Evolutionary conservation across 2,888 invertebrate genomes (phyloP).

Genomic region (Alentia gelatinosa): DNA sequence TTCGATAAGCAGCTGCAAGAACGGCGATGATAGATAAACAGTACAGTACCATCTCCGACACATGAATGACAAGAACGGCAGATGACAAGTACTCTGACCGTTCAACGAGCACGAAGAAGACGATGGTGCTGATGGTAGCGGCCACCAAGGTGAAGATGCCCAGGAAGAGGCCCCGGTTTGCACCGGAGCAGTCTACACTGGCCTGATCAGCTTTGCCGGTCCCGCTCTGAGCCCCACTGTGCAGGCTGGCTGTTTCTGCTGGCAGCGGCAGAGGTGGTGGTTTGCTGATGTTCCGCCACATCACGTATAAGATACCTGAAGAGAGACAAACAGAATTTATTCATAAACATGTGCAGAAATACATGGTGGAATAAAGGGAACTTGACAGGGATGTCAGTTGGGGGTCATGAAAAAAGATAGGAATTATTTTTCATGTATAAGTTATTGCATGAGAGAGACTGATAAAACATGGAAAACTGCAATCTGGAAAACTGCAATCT

Average conservation of each 20-base stretch:
- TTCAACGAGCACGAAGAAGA: constrained; percentile 94
- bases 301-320: constrained; percentile 92
- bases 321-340: too few relatives aligned
- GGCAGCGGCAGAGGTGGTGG: background rate
- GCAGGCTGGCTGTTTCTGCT: background rate
- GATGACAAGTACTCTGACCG: constrained; percentile 88
- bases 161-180: constrained; percentile 91
- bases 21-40: constrained; percentile 92
- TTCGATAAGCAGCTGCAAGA: constrained; percentile 90
- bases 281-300: constrained; percentile 91
- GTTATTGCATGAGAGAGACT: too few relatives aligned
- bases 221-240: background rate
- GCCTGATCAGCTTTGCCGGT: background rate
- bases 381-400: background rate
- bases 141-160: constrained; percentile 85
- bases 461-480: too few relatives aligned
- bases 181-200: constrained; percentile 91
- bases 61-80: constrained; percentile 93
- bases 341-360: too few relatives aligned
- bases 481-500: too few relatives aligned
- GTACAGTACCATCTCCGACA: constrained; percentile 93
- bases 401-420: background rate
- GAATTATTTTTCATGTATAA: too few relatives aligned
- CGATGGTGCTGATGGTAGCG: constrained; percentile 86
- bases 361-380: background rate